Conservation (phyloP, 2,888 invertebrate genomes). For the Mayetiola destructor region DNA sequence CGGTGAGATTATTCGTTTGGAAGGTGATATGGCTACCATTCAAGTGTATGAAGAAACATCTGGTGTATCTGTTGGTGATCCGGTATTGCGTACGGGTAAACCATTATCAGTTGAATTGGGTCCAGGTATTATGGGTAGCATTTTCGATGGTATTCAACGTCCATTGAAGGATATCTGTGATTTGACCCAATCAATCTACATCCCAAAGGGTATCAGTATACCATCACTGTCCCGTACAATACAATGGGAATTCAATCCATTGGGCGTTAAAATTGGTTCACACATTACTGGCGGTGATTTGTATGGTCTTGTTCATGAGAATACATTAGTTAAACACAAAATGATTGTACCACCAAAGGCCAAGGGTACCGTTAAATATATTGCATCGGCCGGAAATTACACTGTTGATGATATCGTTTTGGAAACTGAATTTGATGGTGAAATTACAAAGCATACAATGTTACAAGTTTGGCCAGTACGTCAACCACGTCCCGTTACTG, state of each 20-base stretch:
- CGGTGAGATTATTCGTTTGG: conserved; percentile 98
- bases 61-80: conserved; percentile 98
- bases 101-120: conserved; percentile 97
- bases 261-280: conserved; percentile 76
- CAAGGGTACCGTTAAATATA: conserved; percentile 90
- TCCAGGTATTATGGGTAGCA: conserved; percentile 97
- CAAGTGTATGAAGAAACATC: conserved; percentile 96
- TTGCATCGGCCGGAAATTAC: conserved; percentile 89
- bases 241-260: conserved; percentile 87
- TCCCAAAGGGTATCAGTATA: conserved; percentile 95
- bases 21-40: conserved; percentile 99
- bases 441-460: conserved; percentile 84
- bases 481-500: conserved; percentile 89
- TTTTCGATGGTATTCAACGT: conserved; percentile 99
- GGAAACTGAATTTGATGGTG: conserved; percentile 97
- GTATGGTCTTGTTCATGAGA: conserved; percentile 92
- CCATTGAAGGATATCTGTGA: conserved; percentile 94
- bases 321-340: conserved; percentile 93
- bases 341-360: conserved; percentile 88
- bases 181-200: conserved; percentile 91
- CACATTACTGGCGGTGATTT: conserved; percentile 98
- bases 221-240: conserved; percentile 70
- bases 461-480: conserved; percentile 99
- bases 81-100: conserved; percentile 95
- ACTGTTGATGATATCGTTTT: conserved; percentile 86